A percentile compares a stretch with the other conserved stretches of the same genome.
These are phyloP conservation scores for Xanthia togata DNA, from an alignment of 2,888 invertebrate genomes.

Conservation along the genomic window DNA sequence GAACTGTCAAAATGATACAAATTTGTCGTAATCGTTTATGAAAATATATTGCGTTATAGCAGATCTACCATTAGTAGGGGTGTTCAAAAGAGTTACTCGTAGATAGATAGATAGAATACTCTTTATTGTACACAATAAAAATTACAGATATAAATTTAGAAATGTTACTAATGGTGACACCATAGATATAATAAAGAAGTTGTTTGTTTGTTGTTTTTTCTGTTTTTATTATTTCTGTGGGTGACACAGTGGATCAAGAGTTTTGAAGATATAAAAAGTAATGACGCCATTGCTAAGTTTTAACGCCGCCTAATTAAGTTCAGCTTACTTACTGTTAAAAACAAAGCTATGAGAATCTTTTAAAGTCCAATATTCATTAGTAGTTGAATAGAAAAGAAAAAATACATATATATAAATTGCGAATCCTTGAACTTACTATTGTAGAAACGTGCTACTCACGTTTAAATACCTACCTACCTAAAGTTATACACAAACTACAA, in stretches of 20 bases:
- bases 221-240: no score
- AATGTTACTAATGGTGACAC: no score
- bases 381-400: not conserved
- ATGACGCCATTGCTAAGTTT: not conserved
- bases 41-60: no score
- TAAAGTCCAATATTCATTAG: not conserved
- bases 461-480: not conserved
- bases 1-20: no score
- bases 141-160: no score
- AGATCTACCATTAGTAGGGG: not conserved
- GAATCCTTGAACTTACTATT: constrained; percentile 10
- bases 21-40: no score
- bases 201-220: no score
- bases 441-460: not conserved
- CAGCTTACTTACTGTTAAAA: not conserved
- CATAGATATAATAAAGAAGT: no score
- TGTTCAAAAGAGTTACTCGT: not conserved
- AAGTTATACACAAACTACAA: constrained; percentile 19
- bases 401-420: not conserved
- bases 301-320: not conserved
- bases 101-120: no score
- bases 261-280: not conserved
- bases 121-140: no score
- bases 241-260: no score
- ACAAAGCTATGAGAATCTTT: not conserved